These are phyloP conservation scores for Machimus rusticus DNA, from an alignment of 2,888 invertebrate genomes.

Conservation along the genomic window DNA sequence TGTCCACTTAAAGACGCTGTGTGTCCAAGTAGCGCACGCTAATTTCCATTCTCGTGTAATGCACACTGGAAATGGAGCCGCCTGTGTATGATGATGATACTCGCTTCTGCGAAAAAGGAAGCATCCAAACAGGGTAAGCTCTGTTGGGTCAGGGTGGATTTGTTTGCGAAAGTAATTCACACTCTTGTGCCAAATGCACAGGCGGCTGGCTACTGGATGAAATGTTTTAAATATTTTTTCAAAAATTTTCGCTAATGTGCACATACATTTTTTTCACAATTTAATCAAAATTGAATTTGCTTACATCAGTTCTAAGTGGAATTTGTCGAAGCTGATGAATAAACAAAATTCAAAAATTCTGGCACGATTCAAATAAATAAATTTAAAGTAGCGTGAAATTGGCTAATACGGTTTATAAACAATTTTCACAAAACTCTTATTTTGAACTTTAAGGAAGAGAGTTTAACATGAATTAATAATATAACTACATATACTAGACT, in stretches of 20 bases:
- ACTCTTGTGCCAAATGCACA: neutral
- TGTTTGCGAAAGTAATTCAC: constrained; percentile 5
- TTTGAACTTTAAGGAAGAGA: too few species aligned
- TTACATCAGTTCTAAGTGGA: neutral
- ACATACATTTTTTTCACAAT: neutral
- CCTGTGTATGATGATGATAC: neutral
- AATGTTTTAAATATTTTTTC: neutral
- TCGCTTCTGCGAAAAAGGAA: neutral
- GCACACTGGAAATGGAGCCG: neutral
- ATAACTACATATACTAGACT: too few species aligned
- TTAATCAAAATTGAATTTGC: neutral
- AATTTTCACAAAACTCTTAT: too few species aligned
- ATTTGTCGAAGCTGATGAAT: neutral
- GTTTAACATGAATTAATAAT: too few species aligned
- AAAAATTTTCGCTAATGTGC: neutral
- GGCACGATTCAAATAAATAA: neutral
- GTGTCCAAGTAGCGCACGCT: neutral
- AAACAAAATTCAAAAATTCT: neutral
- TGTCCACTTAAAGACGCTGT: neutral
- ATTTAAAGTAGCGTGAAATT: neutral
- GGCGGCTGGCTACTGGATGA: neutral
- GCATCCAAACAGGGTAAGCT: neutral
- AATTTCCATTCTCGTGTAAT: neutral
- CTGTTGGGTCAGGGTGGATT: neutral
- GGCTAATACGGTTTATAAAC: too few species aligned